Evolutionary conservation across 2,797 vertebrate genomes (phyloP), one percentile per base, ranked within the genome.

Genomic region (Prionace glauca): DNA sequence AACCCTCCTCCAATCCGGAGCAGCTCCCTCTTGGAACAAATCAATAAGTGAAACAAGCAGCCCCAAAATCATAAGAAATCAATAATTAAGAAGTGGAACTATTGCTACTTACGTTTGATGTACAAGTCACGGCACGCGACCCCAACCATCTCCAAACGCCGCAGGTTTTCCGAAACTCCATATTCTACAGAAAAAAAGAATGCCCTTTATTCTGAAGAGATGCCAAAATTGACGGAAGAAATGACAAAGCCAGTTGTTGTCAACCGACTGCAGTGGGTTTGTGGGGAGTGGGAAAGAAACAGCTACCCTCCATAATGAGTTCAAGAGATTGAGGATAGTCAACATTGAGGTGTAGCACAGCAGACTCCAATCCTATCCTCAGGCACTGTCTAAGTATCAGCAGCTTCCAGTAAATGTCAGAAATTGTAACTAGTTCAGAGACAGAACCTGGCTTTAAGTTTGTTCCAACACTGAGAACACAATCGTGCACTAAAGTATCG

Each of bases 121-220:
- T 99, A 99, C 94, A 99, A 98, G 1, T 99, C 99, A 96, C 97
- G 97, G 96, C 98, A 99, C 84, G 98, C 98, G 94, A 99, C 97
- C 0, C 98, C 99, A 0, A 98, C 98, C 96, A 98, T 98, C 97
- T 99, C 99, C 97, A 99, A 87, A 96, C 98, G 99, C 96, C 98
- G 96, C 96, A 98, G 96, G 96, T 99, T 99, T 86, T 99, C 99
- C 77, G 97, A 98, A 96, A 99, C 98, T 0, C 99, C 99, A 3
- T 99, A 99, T 96, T 99, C 99, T 99, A 98, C 65, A 97, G 97
- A 0, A 77, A 97, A 74, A 97, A 90, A 95, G 11, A 11, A 65
- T 11, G 62, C 62, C 14, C n/a, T 95, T 96, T 16, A 96, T 96
- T 96, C 95, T 96, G 94, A 96, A 84, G 96, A 95, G 96, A 95